Conservation (phyloP, 1,140 invertebrate species). For the Anastrepha ludens region DNA sequence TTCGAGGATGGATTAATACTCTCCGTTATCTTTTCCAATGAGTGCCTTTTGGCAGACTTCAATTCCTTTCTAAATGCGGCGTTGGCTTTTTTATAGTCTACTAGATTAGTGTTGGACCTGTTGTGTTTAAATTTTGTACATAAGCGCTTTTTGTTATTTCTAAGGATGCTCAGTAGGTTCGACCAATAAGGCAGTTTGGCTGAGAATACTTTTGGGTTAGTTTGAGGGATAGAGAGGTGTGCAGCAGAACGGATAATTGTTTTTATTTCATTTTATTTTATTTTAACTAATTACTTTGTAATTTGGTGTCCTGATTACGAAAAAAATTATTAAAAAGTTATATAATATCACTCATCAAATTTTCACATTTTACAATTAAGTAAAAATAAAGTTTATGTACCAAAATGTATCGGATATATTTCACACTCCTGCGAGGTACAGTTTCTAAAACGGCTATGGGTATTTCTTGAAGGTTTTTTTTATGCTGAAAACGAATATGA, state of each 20-base stretch:
- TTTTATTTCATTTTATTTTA: background rate
- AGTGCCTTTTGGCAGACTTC: constrained; percentile 12
- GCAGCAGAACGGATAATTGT: constrained; percentile 9
- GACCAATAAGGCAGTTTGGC: background rate
- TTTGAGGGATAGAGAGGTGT: constrained; percentile 48
- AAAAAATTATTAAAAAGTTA: too few species aligned
- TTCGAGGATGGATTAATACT: constrained; percentile 53
- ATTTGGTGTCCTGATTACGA: too few species aligned
- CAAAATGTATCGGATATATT: constrained; percentile 2
- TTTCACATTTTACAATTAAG: too few species aligned
- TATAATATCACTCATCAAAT: too few species aligned
- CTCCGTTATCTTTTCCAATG: constrained; percentile 55
- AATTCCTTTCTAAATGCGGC: constrained; percentile 55
- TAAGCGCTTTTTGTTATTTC: constrained; percentile 24
- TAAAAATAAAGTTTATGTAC: too few species aligned
- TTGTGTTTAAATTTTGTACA: background rate
- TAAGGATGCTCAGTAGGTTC: background rate
- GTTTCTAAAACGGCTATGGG: too few species aligned
- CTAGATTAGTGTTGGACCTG: constrained; percentile 17
- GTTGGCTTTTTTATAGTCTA: constrained; percentile 57
- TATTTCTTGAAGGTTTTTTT: too few species aligned
- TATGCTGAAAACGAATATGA: too few species aligned
- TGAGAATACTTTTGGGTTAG: background rate
- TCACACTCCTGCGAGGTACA: too few species aligned
- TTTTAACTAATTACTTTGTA: too few species aligned